Evolutionary conservation across 2,888 invertebrate genomes (phyloP).

Genomic region (Limenitis camilla): DNA sequence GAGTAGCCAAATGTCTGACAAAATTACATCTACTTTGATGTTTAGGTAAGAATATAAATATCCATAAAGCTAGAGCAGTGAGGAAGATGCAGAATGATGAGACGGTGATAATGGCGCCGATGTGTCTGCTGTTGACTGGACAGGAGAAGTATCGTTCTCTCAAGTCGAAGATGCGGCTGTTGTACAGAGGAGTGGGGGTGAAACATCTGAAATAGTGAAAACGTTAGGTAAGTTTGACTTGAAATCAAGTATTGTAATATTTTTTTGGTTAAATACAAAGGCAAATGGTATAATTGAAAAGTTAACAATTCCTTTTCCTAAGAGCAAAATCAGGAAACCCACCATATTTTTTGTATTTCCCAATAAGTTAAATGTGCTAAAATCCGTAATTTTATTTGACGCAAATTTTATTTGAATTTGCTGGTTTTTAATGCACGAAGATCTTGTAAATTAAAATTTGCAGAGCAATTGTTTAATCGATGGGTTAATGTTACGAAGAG

Average conservation of each 20-base stretch:
- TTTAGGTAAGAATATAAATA: conserved; percentile 49
- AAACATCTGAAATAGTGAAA: conserved; percentile 59
- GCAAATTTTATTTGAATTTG: too few relatives aligned
- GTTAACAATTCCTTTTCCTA: too few relatives aligned
- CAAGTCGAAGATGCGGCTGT: conserved; percentile 61
- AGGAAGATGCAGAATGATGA: conserved; percentile 39
- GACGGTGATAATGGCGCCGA: conserved; percentile 37
- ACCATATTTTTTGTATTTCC: too few relatives aligned
- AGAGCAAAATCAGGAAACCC: too few relatives aligned
- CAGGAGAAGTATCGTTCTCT: conserved; percentile 61
- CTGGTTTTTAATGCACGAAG: too few relatives aligned
- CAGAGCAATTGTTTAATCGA: too few relatives aligned
- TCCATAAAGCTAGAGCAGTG: conserved; percentile 45
- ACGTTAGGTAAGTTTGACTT: not conserved
- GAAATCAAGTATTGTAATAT: not conserved
- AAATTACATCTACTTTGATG: conserved; percentile 34
- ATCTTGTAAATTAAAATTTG: too few relatives aligned
- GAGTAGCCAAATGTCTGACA: conserved; percentile 30
- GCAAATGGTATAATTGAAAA: too few relatives aligned
- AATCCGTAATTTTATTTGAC: too few relatives aligned
- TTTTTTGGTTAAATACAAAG: too few relatives aligned
- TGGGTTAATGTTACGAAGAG: too few relatives aligned
- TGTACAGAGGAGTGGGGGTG: conserved; percentile 50
- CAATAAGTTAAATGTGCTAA: too few relatives aligned
- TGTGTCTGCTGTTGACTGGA: conserved; percentile 25